A percentile compares a stretch with the other conserved stretches of the same genome.
phyloP scores from a whole-genome alignment of 2,797 vertebrate genomes.

The Onychomys arenicola region DNA sequence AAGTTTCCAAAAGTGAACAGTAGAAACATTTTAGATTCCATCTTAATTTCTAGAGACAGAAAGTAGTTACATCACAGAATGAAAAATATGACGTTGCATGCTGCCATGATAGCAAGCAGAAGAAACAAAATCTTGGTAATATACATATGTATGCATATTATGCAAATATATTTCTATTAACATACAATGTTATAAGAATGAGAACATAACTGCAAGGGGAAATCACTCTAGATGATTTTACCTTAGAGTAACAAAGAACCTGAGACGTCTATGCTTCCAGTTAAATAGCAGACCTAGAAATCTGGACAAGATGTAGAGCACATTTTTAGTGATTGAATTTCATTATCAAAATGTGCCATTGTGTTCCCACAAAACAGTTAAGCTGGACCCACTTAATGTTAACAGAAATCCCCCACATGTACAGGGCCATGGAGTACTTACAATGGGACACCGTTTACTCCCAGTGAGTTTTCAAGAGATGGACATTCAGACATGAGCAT shows the following conservation, averaged over 20 bases:
- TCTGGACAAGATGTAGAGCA: conserved; percentile 80
- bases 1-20: conserved; percentile 84
- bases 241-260: conserved; percentile 88
- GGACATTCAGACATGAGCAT: conserved; percentile 70
- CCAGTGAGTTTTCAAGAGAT: conserved; percentile 79
- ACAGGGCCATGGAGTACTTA: conserved; percentile 84
- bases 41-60: conserved; percentile 86
- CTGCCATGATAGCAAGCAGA: conserved; percentile 87
- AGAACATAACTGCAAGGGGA: conserved; percentile 82
- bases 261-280: conserved; percentile 86
- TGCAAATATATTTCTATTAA: conserved; percentile 89
- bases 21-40: conserved; percentile 80
- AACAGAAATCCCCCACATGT: conserved; percentile 77
- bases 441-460: conserved; percentile 77
- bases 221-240: conserved; percentile 84
- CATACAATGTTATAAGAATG: conserved; percentile 88
- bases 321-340: conserved; percentile 75
- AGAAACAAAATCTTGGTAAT: conserved; percentile 87
- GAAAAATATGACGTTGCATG: conserved; percentile 88
- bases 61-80: conserved; percentile 85
- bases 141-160: conserved; percentile 89
- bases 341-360: conserved; percentile 81
- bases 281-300: conserved; percentile 82
- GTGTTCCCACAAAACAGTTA: conserved; percentile 81
- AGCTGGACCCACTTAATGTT: conserved; percentile 83